Evolutionary conservation across 2,113 vertebrate species (phyloP).

Genomic region (Eurypyga helias): DNA sequence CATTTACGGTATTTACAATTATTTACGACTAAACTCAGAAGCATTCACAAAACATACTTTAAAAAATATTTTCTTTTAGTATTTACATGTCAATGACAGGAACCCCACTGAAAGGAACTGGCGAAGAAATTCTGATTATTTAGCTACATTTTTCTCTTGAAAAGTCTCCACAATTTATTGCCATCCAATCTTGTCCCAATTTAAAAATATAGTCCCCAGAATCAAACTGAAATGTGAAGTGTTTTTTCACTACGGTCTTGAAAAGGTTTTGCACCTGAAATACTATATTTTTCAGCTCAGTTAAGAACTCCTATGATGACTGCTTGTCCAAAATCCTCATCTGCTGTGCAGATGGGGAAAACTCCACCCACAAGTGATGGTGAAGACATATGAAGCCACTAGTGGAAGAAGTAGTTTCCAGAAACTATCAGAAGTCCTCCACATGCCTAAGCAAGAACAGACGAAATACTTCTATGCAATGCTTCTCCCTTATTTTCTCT

Average conservation of each 20-base stretch:
- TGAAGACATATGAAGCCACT: background rate
- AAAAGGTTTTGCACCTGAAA: background rate
- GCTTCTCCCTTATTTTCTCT: background rate
- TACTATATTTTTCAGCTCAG: background rate
- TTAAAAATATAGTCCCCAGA: background rate
- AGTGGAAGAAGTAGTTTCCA: background rate
- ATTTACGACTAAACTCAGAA: background rate
- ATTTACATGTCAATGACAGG: background rate
- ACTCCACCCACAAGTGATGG: background rate
- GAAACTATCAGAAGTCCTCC: background rate
- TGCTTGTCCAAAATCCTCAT: background rate
- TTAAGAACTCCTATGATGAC: background rate
- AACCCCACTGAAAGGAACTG: background rate
- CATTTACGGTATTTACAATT: background rate
- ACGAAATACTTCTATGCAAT: background rate
- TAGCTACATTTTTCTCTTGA: background rate
- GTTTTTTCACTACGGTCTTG: background rate
- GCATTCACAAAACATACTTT: background rate
- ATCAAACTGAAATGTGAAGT: background rate
- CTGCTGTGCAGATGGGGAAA: background rate
- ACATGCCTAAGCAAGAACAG: background rate
- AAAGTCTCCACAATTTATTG: background rate
- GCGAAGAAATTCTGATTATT: background rate
- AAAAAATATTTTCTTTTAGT: background rate
- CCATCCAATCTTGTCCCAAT: background rate